A percentile compares a stretch with the other conserved stretches of the same genome.
These are phyloP conservation scores for Holocentrus rufus DNA, from an alignment of 2,797 vertebrate genomes.

Conservation along the genomic window DNA sequence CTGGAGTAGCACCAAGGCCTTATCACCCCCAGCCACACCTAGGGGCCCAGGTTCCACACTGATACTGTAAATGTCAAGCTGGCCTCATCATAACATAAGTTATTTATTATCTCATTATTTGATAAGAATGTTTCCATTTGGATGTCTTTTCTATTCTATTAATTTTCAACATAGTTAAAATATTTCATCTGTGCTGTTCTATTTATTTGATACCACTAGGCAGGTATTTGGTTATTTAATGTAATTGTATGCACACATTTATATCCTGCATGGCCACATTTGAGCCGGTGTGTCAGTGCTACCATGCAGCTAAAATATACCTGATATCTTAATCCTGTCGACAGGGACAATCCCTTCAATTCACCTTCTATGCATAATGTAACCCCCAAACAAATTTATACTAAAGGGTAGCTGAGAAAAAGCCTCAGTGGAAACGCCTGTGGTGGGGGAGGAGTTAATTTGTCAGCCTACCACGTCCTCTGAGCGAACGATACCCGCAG, in stretches of 20 bases:
- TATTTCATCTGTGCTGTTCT: conserved; percentile 74
- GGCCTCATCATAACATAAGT: conserved; percentile 85
- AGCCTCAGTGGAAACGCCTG: conserved; percentile 71
- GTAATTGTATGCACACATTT: conserved; percentile 74
- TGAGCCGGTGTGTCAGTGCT: conserved; percentile 42
- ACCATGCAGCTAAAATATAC: conserved; percentile 57
- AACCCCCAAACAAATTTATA: conserved; percentile 72
- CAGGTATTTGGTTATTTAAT: conserved; percentile 77
- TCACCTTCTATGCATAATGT: conserved; percentile 76
- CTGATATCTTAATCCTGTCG: conserved; percentile 78
- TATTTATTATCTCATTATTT: conserved; percentile 89
- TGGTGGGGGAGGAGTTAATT: conserved; percentile 79
- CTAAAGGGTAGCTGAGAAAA: conserved; percentile 71
- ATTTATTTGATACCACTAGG: conserved; percentile 73
- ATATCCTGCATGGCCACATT: conserved; percentile 62
- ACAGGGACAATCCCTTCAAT: conserved; percentile 76
- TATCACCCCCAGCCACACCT: conserved; percentile 79
- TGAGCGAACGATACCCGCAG: conserved; percentile 71
- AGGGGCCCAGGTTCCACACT: conserved; percentile 74
- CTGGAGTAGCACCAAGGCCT: conserved; percentile 71
- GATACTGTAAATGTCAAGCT: conserved; percentile 82
- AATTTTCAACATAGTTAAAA: conserved; percentile 80
- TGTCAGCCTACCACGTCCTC: conserved; percentile 75
- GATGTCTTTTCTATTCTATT: conserved; percentile 81
- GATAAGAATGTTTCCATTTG: conserved; percentile 85